Evolutionary conservation across 2,113 vertebrate species (phyloP).

Genomic region (Merops nubicus): DNA sequence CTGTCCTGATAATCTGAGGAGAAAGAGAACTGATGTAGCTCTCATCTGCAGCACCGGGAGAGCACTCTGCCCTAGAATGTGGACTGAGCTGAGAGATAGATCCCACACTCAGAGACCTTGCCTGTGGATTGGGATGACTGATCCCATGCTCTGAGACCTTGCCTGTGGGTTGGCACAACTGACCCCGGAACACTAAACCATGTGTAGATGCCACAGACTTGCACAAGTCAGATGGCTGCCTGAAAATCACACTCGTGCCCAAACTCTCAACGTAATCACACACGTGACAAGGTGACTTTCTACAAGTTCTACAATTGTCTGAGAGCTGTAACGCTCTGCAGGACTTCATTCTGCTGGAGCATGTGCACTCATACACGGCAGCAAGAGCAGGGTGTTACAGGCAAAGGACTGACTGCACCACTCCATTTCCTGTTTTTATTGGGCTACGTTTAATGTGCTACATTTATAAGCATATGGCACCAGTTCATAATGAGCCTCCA

Average conservation of each 20-base stretch:
- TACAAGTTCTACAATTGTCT: neutral
- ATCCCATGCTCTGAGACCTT: neutral
- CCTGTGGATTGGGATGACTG: neutral
- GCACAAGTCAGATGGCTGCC: neutral
- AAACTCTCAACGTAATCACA: neutral
- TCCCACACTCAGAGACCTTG: neutral
- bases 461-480: neutral
- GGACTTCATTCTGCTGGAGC: neutral
- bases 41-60: neutral
- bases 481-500: slow-evolving; percentile 9
- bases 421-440: neutral
- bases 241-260: neutral
- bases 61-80: neutral
- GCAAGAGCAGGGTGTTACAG: neutral
- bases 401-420: neutral
- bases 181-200: neutral
- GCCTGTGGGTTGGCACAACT: neutral
- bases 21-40: neutral
- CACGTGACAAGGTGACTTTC: neutral
- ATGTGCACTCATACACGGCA: neutral
- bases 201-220: neutral
- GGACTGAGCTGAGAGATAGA: neutral
- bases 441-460: too few relatives aligned
- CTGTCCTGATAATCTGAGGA: neutral
- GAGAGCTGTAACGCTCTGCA: neutral